Base-by-base conservation (phyloP, 2,888 invertebrate species). In the Cybosia mesomella region DNA sequence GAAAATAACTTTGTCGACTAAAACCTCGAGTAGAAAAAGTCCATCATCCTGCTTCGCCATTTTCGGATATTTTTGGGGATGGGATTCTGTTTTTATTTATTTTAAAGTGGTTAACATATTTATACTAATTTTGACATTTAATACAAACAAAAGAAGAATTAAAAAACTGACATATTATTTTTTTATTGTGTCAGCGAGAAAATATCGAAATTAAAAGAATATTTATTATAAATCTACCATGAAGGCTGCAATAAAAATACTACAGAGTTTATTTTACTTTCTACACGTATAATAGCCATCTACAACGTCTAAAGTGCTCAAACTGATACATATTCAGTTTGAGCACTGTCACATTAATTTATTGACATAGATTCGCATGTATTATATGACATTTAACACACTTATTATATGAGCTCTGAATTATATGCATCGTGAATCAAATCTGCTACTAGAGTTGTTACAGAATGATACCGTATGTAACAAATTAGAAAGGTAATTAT, bases 11-110 rank as follows among this genome's bases (percentile, higher is more conserved):
- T 93, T 95, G 74, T 96, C 96, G 21, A 97, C 95, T 13, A 96
- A 89, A 79, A 96, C 96, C 85, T 97, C 97, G 63, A 96, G 88
- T 18, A 97, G 92, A 85, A 96, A 96, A 58, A 96, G 91, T 70
- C 96, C 95, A 80, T 96, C 96, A 68, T 95, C 95, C 59, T 95
- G 92, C 81, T 94, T 93, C 73, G 88, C 79, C 92, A 92, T 93
- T 73, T 70, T 80, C 73, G 71, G 34, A 68, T 74, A 65, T 76
- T 75, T 79, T 73, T 76, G 89, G 91, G 91, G 91, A 91, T 91
- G 91, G 92, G 88, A 89, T 80, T 81, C 75, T 76, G 73, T 71
- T 81, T 86, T 68, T 55, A 70, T 59, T 61, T 67, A 76, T 79
- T 77, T 75, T 80, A 67, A 75, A 61, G 61, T 71, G 64, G 70